Evolutionary conservation across 1,140 invertebrate genomes (phyloP).

Genomic region (Cardiocondyla obscurior): DNA sequence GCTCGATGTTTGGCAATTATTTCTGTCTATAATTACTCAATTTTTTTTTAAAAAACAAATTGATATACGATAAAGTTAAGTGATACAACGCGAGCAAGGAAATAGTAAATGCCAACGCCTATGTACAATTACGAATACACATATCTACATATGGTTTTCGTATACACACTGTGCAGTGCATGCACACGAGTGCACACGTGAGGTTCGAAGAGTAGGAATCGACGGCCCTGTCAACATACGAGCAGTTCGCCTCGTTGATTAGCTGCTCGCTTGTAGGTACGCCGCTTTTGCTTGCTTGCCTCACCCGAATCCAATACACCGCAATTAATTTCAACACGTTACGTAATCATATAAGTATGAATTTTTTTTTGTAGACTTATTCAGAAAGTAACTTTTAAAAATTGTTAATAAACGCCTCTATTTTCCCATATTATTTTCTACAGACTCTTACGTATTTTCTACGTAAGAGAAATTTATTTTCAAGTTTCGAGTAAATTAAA

Average conservation of each 20-base stretch:
- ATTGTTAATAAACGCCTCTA: too few relatives aligned
- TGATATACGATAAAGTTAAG: neutral
- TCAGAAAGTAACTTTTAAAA: too few relatives aligned
- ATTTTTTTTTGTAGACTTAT: neutral
- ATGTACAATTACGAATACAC: constrained; percentile 32
- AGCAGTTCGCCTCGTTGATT: constrained; percentile 69
- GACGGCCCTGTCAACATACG: constrained; percentile 71
- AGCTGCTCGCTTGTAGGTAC: constrained; percentile 71
- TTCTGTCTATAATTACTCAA: neutral
- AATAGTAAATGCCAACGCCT: constrained; percentile 36
- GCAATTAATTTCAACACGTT: constrained; percentile 47
- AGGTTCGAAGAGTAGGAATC: constrained; percentile 67
- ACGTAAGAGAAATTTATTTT: neutral
- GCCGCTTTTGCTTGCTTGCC: constrained; percentile 58
- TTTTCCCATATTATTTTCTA: neutral
- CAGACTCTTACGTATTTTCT: neutral
- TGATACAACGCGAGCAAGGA: neutral
- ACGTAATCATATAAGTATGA: neutral
- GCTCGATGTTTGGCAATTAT: neutral
- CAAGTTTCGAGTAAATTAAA: neutral
- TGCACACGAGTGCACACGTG: constrained; percentile 41
- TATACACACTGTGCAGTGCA: constrained; percentile 38
- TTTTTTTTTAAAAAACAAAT: neutral
- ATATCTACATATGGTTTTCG: constrained; percentile 58
- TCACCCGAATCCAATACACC: constrained; percentile 67